Evolutionary conservation across 2,113 vertebrate genomes (phyloP), one percentile per base, ranked within the genome.

Genomic region (Daphoenositta chrysoptera): DNA sequence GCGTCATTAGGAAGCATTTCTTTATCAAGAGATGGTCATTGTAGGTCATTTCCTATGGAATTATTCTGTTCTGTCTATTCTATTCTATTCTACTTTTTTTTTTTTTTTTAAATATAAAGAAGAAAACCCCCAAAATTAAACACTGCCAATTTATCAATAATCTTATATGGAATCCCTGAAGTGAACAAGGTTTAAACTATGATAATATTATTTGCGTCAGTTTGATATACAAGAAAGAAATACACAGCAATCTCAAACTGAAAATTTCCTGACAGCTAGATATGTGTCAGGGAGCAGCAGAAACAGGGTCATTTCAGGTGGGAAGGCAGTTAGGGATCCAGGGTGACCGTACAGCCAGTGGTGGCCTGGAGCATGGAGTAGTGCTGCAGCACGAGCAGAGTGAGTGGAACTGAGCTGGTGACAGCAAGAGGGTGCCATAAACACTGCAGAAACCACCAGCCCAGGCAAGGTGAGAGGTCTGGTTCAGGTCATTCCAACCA

Each of bases 121-220:
- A 24, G 17, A 45, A 87, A 58, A 37, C 6, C 0, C 0, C 3
- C 10, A 5, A 37, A 78, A 37, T 5, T 1, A 42, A 73, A 8
- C 13, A 40, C 3, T 1, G 2, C 4, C 11, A 40, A 6, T 54
- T 57, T 35, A 86, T 9, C 17, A 64, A 47, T 44, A 54, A 37
- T 27, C 19, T 54, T 14, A 40, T 48, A 50, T 18, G 10, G 40
- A 73, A 56, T 83, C 9, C 26, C 26, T 45, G 8, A 64, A 40
- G 30, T 45, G 18, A 89, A 27, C 6, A 19, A 44, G 4, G 26
- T 77, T 69, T 40, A 54, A 58, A 60, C 73, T 40, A 54, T 18
- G 7, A 15, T 58, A 31, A 11, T 16, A 11, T 42, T 66, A 37
- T 39, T 65, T 83, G 8, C 83, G 33, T 50, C 31, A 28, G 5